Percentiles rank a stretch among this genome's conserved stretches.
These are phyloP conservation scores for Osmoderma eremita DNA, from an alignment of 2,888 invertebrate species.

Conservation along the genomic window DNA sequence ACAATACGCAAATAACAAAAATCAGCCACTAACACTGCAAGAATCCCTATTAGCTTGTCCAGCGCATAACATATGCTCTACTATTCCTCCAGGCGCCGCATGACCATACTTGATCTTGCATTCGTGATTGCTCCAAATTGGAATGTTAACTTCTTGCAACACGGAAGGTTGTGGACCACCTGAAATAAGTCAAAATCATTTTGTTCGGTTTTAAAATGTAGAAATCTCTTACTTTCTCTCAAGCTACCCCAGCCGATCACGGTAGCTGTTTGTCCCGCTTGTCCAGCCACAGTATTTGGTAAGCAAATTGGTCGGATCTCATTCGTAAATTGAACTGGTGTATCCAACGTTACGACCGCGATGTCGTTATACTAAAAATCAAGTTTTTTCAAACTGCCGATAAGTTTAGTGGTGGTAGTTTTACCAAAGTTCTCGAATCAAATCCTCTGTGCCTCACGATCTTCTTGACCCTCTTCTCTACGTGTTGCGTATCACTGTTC, in stretches of 20 bases:
- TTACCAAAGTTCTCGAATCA: constrained; percentile 82
- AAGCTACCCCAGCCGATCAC: constrained; percentile 92
- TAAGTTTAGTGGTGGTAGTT: constrained; percentile 40
- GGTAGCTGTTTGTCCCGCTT: constrained; percentile 77
- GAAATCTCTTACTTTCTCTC: constrained; percentile 72
- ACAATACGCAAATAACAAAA: not conserved
- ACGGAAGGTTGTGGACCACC: constrained; percentile 85
- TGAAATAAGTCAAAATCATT: constrained; percentile 56
- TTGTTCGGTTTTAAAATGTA: not conserved
- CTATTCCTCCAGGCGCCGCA: constrained; percentile 90
- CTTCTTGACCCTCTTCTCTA: constrained; percentile 82
- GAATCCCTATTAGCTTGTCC: constrained; percentile 87
- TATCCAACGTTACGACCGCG: constrained; percentile 80
- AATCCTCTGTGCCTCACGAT: constrained; percentile 88
- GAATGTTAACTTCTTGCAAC: constrained; percentile 85
- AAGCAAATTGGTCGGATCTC: constrained; percentile 83
- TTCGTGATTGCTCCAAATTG: constrained; percentile 82
- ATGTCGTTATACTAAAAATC: constrained; percentile 82
- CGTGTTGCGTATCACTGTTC: constrained; percentile 77
- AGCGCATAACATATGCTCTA: constrained; percentile 88
- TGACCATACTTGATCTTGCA: constrained; percentile 83
- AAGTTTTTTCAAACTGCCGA: too few relatives aligned
- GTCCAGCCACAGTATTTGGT: constrained; percentile 69
- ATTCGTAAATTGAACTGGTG: constrained; percentile 77
- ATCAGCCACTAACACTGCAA: constrained; percentile 79